Base-by-base conservation (phyloP, 2,797 vertebrate species). In the Paratrypauchen microcephalus region DNA sequence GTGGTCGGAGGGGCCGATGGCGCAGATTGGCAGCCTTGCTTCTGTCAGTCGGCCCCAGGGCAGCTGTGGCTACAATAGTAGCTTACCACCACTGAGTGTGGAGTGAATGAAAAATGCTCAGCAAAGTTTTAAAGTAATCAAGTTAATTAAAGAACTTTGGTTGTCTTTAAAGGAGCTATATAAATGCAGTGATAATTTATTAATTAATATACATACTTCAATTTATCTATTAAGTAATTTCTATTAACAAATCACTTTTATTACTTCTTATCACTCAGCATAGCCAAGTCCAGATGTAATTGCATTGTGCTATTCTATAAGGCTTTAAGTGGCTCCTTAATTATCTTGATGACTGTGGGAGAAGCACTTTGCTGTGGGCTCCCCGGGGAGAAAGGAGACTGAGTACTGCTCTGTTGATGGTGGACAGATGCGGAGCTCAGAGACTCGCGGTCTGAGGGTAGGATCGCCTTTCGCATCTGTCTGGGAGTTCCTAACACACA, bases 381-480 rank as follows among this genome's bases (percentile, higher is more conserved):
- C 86, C 83, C 77, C 24, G 18, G 85, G 82, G 87, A 82, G 68
- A 67, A 59, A 68, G 63, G 68, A 61, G 77, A 76, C 82, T 66
- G 77, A 87, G 81, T 66, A 80, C 77, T 73, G 72, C 50, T 80
- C 26, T 59, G 70, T 54, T 23, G 55, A 74, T 69, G 56, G 50
- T 78, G 78, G 87, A 88, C 85, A 90, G 86, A 92, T 86, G 88
- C 70, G 54, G 72, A 55, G 68, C 68, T 61, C 74, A 73, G 61
- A 79, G 80, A 81, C 69, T 78, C 87, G 78, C 78, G 83, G 75
- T 90, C 80, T 78, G 72, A 83, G 83, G 83, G 74, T 72, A 79
- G 81, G 82, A 91, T 93, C 83, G 19, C 45, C 65, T 93, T 92
- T 90, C 89, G 85, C 78, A 76, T 87, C 79, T 89, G 86, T 84